These are phyloP conservation scores for Desmodus rotundus DNA, from an alignment of 2,113 vertebrate genomes.

Conservation along the genomic window DNA sequence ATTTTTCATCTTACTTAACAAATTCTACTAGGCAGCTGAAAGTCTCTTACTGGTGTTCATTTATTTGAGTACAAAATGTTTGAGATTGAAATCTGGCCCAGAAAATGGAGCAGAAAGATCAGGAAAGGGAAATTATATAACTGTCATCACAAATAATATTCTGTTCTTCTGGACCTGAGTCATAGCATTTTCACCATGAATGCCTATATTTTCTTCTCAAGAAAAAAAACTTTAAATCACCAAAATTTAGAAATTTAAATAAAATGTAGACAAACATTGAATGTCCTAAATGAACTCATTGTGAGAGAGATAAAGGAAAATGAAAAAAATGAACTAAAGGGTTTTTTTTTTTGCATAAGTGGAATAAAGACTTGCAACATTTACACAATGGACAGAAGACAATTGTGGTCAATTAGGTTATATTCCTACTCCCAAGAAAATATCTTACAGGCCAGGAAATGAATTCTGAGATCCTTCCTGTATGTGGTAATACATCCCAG, in stretches of 20 bases:
- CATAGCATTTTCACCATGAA: not conserved
- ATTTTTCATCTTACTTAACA: conserved; percentile 64
- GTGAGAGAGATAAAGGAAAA: not conserved
- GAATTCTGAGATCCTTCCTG: conserved; percentile 68
- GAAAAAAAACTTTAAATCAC: conserved; percentile 3
- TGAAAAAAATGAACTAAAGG: not conserved
- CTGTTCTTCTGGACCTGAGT: conserved; percentile 1
- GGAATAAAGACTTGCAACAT: conserved; percentile 56
- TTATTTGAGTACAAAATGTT: conserved; percentile 57
- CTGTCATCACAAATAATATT: conserved; percentile 32
- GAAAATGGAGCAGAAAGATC: conserved; percentile 56
- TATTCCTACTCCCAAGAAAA: conserved; percentile 74
- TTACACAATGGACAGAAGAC: conserved; percentile 64
- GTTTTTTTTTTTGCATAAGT: conserved; percentile 29
- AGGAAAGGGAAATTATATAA: conserved; percentile 57
- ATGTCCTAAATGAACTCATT: conserved; percentile 33
- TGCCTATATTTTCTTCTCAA: not conserved
- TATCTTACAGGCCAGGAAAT: conserved; percentile 66
- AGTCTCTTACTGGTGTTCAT: conserved; percentile 39
- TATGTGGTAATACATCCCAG: conserved; percentile 66
- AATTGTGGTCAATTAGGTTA: conserved; percentile 68
- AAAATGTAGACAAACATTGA: conserved; percentile 19
- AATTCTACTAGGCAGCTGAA: conserved; percentile 58
- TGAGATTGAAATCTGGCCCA: conserved; percentile 33
- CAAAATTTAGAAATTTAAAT: conserved; percentile 36